Conservation (phyloP, 2,113 vertebrate species). For the Aramus guarauna region DNA sequence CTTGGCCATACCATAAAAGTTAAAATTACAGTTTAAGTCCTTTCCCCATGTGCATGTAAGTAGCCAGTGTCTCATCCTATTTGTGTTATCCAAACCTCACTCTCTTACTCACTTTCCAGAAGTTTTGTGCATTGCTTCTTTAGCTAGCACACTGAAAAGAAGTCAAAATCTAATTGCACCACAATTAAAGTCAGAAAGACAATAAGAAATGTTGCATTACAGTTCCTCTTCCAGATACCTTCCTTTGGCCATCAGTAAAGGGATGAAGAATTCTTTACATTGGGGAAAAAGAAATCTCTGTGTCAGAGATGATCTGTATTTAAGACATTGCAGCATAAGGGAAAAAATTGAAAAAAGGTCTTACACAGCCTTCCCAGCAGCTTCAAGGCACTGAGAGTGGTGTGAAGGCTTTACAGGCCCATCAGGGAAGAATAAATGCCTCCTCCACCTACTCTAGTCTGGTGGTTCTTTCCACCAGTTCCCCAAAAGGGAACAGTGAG, state of each 20-base stretch:
- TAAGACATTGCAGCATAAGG: background rate
- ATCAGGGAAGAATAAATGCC: background rate
- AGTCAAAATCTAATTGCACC: background rate
- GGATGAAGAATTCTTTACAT: background rate
- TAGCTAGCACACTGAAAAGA: background rate
- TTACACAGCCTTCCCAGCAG: background rate
- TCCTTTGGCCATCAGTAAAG: background rate
- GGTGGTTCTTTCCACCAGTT: background rate
- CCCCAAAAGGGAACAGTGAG: background rate
- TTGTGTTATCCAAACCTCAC: background rate
- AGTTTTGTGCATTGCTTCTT: background rate
- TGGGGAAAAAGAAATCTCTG: background rate
- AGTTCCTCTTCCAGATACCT: background rate
- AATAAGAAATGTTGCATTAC: background rate
- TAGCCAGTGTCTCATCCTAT: background rate
- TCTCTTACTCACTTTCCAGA: background rate
- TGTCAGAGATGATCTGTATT: background rate
- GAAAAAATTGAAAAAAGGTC: background rate
- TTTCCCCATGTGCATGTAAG: background rate
- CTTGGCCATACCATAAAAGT: background rate
- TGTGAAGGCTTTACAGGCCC: background rate
- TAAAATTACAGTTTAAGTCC: background rate
- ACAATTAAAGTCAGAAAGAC: background rate
- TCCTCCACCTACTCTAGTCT: background rate
- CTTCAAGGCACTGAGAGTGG: background rate